Evolutionary conservation across 2,797 vertebrate species (phyloP).

Genomic region (Pitangus sulphuratus): DNA sequence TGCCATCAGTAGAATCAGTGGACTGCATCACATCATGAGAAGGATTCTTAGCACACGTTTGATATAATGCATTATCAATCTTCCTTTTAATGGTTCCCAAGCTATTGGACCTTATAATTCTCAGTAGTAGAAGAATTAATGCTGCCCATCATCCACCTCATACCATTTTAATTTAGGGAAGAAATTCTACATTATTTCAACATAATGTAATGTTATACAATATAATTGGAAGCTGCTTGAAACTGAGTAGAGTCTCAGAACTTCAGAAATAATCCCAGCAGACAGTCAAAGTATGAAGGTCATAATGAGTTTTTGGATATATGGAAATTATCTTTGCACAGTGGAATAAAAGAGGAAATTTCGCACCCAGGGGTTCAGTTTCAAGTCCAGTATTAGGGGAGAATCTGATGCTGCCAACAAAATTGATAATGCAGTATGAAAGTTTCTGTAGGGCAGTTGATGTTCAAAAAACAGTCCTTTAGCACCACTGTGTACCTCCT

Average conservation of each 20-base stretch:
- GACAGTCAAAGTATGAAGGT: conserved; percentile 31
- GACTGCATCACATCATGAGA: background rate
- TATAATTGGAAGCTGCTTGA: conserved; percentile 21
- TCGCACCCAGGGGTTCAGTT: background rate
- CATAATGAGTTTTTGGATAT: conserved; percentile 25
- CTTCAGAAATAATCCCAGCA: conserved; percentile 23
- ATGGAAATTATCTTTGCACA: conserved; percentile 10
- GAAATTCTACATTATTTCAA: conserved; percentile 28
- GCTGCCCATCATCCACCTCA: background rate
- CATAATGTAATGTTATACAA: conserved; percentile 13
- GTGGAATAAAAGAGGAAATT: background rate
- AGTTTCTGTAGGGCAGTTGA: background rate
- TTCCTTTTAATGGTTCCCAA: conserved; percentile 11
- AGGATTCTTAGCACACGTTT: background rate
- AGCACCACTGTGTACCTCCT: background rate
- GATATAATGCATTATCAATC: background rate
- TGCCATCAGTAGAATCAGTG: background rate
- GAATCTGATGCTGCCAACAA: background rate
- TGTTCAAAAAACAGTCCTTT: background rate
- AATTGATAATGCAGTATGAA: background rate
- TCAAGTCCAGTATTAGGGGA: background rate
- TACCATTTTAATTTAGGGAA: conserved; percentile 27
- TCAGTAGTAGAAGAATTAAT: conserved; percentile 7
- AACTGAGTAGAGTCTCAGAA: background rate
- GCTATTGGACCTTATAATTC: background rate